Conservation (phyloP, 2,888 invertebrate species). For the Plagiodera versicolora region DNA sequence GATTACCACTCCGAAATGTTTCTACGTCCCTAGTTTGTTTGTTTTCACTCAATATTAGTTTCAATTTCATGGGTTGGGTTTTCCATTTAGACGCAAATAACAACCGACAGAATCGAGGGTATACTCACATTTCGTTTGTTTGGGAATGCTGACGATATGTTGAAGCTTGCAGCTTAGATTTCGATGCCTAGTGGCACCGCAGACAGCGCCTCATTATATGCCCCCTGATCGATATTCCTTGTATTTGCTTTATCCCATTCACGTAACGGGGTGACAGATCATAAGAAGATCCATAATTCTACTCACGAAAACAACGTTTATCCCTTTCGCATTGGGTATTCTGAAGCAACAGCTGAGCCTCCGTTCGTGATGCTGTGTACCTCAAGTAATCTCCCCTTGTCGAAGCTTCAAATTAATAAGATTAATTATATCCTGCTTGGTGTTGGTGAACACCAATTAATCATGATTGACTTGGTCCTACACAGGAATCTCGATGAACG, state of each 20-base stretch:
- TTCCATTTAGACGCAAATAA: conserved; percentile 3
- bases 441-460: conserved; percentile 33
- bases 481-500: conserved; percentile 26
- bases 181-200: no score
- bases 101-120: background rate
- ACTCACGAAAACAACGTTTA: conserved; percentile 10
- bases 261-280: no score
- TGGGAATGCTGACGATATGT: no score
- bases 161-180: no score
- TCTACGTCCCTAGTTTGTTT: conserved; percentile 3
- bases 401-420: conserved; percentile 34
- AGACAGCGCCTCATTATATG: no score
- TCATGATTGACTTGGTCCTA: conserved; percentile 34
- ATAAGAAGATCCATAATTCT: background rate
- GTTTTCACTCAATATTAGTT: conserved; percentile 10
- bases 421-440: conserved; percentile 32
- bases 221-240: no score
- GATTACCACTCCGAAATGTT: background rate
- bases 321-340: conserved; percentile 24
- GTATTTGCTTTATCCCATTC: no score
- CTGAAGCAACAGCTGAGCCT: conserved; percentile 28
- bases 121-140: background rate
- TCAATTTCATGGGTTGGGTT: conserved; percentile 7
- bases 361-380: conserved; percentile 18
- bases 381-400: conserved; percentile 28